Evolutionary conservation across 2,113 vertebrate species (phyloP), one percentile per base, ranked within the genome.

Genomic region (Xiphophorus hellerii): DNA sequence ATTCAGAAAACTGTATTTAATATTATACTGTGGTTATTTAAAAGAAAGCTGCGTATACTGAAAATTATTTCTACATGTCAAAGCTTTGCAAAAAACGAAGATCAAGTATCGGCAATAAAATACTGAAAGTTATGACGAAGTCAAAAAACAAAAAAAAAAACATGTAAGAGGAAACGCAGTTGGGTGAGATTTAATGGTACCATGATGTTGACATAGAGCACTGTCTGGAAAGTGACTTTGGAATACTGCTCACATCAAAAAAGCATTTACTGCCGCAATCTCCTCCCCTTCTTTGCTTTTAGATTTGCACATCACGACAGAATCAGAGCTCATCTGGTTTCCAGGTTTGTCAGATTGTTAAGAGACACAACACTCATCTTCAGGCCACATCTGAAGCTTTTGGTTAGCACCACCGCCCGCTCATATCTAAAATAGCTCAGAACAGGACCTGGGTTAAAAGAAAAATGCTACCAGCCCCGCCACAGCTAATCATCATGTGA

Each of bases 401-500:
- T 44, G 76, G 80, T 81, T 84, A 88, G 86, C 64, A 20, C 77
- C 54, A 72, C 81, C 51, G 73, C 73, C 76, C 73, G 80, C 76
- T 87, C 88, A 84, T 88, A 87, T 89, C 82, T 78, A 87, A 91
- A 92, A 93, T 88, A 92, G 86, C 84, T 88, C 88, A 69, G 80
- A 87, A 85, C 74, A 84, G 76, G 83, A 76, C 79, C 61, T 5
- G 31, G 69, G 74, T 82, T 81, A 77, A 79, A 33, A 10, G 76
- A 81, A 85, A 86, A 83, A 88, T 84, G 85, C 88, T 86, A 81
- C 89, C 90, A 84, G 88, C 27, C 62, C 27, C 30, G 84, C 90
- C 90, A 86, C 90, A 90, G 37, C 90, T 80, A 93, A 93, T 91
- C 89, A 93, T 80, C 83, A 61, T 88, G 91, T 90, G 93, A 93